These are phyloP conservation scores for Folsomia candida DNA, from an alignment of 2,888 invertebrate species.

Conservation along the genomic window DNA sequence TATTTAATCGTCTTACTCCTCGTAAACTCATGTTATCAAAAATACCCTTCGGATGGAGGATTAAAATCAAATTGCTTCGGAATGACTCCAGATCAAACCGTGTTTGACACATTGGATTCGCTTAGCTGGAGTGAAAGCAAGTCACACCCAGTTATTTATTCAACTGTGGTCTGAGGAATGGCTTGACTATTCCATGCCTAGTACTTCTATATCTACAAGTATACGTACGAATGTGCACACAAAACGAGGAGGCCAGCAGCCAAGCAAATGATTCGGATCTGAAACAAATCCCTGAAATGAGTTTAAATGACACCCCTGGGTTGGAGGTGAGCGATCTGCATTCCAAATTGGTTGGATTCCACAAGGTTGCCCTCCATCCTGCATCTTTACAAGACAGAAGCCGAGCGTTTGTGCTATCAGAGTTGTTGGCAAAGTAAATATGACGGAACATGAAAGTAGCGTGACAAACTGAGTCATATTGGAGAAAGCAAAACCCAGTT, in stretches of 20 bases:
- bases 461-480: neutral
- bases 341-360: too few species aligned
- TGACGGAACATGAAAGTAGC: too few species aligned
- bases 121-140: neutral
- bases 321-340: neutral
- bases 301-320: neutral
- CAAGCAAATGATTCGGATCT: neutral
- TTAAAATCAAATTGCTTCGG: neutral
- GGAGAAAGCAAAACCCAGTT: neutral
- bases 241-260: neutral
- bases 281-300: conserved; percentile 5
- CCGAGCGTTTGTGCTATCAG: neutral
- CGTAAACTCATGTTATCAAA: neutral
- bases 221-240: neutral
- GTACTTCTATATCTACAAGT: too few species aligned
- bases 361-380: too few species aligned
- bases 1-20: too few species aligned
- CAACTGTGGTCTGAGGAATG: neutral
- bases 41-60: neutral
- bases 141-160: neutral
- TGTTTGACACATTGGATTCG: neutral
- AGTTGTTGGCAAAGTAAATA: neutral
- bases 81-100: neutral
- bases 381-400: neutral
- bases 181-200: too few species aligned